These are phyloP conservation scores for Ecliptopera silaceata DNA, from an alignment of 2,888 invertebrate species.

Conservation along the genomic window DNA sequence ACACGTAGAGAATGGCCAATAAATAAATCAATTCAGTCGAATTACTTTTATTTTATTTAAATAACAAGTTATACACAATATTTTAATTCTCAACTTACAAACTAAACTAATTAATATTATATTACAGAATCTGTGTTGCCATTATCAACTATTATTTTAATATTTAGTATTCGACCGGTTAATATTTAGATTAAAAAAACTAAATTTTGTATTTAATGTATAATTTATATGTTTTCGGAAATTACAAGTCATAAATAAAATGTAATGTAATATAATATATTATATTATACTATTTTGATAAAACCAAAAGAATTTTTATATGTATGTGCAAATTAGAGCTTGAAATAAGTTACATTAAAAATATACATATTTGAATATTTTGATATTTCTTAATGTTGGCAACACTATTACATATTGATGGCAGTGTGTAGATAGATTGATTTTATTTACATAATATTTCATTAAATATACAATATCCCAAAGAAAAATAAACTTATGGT, in stretches of 20 bases:
- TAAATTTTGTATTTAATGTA: no score
- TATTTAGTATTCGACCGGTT: no score
- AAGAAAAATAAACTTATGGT: not conserved
- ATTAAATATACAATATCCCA: not conserved
- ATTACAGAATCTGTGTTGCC: conserved; percentile 10
- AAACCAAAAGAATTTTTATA: no score
- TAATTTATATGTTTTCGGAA: no score
- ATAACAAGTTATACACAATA: conserved; percentile 19
- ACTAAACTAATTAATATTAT: not conserved
- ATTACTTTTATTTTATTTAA: conserved; percentile 27
- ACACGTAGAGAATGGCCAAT: conserved; percentile 11
- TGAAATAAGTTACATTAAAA: no score
- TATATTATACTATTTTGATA: no score
- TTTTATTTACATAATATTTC: not conserved
- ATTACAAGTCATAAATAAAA: no score
- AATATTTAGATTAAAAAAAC: no score
- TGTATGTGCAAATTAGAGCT: no score
- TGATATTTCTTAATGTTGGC: not conserved
- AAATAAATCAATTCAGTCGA: conserved; percentile 23
- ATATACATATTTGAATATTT: no score
- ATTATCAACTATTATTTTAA: not conserved
- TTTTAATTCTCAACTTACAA: conserved; percentile 6
- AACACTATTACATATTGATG: conserved; percentile 4
- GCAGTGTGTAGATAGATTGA: conserved; percentile 1
- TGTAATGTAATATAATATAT: no score